Conservation (phyloP, 2,113 vertebrate genomes). For the Pipra filicauda region DNA sequence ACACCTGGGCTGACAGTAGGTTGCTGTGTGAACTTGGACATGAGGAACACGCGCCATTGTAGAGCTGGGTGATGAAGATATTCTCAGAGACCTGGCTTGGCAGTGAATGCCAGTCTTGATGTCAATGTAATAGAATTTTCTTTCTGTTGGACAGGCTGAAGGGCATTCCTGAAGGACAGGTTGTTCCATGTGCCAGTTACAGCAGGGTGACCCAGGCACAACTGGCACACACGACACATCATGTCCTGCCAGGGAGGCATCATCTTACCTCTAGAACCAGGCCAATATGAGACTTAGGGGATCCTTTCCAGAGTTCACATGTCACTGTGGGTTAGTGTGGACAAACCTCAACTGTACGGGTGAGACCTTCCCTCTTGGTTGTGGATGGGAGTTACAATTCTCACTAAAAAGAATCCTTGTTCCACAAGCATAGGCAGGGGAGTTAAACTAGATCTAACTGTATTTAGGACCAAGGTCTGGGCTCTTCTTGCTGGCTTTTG, state of each 20-base stretch:
- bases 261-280: neutral
- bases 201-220: neutral
- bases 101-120: neutral
- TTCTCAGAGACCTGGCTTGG: neutral
- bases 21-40: neutral
- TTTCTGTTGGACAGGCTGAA: neutral
- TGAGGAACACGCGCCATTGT: neutral
- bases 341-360: neutral
- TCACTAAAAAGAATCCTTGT: neutral
- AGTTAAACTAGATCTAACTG: neutral
- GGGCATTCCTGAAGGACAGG: neutral
- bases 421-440: neutral
- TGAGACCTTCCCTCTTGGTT: neutral
- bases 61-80: neutral
- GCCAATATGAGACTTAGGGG: neutral
- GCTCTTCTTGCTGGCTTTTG: neutral
- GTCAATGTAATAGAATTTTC: neutral
- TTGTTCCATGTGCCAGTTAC: neutral
- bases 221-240: neutral
- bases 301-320: neutral
- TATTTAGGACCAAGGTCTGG: neutral
- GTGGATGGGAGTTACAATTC: neutral
- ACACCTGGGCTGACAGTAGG: neutral
- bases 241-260: neutral
- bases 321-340: neutral